Conservation (phyloP, 2,113 vertebrate species). For the Chloebia gouldiae region DNA sequence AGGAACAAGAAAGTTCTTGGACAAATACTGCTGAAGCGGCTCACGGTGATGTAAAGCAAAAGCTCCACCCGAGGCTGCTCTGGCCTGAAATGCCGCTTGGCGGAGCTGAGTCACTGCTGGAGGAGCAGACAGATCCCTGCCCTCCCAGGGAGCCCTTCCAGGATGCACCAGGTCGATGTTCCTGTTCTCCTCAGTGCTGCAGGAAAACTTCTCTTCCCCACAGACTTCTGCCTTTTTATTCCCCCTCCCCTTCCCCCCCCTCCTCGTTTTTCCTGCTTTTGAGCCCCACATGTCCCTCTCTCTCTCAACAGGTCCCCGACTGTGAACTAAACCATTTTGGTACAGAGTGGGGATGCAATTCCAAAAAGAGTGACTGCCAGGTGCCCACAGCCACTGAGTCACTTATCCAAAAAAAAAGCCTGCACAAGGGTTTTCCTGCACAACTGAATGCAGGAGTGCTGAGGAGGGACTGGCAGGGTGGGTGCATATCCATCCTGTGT, state of each 20-base stretch:
- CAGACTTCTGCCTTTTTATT: neutral
- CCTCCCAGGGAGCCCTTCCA: neutral
- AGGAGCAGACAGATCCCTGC: neutral
- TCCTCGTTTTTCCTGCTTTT: neutral
- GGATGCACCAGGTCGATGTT: neutral
- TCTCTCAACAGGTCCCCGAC: neutral
- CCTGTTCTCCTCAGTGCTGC: neutral
- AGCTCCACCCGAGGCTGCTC: neutral
- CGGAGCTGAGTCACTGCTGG: neutral
- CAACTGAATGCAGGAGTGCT: neutral
- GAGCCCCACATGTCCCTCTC: neutral
- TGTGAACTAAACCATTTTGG: neutral
- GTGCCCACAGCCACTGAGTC: neutral
- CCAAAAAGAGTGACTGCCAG: neutral
- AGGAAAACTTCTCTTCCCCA: neutral
- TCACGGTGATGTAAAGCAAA: accelerated
- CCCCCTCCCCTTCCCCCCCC: no score
- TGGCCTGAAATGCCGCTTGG: neutral
- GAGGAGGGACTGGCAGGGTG: neutral
- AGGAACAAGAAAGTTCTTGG: neutral
- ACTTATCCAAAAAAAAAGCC: neutral
- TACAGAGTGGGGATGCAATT: accelerated
- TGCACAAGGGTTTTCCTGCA: neutral
- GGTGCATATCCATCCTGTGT: neutral
- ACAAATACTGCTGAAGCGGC: neutral